Conservation (phyloP, 2,888 invertebrate species). For the Schizotus pectinicornis region DNA sequence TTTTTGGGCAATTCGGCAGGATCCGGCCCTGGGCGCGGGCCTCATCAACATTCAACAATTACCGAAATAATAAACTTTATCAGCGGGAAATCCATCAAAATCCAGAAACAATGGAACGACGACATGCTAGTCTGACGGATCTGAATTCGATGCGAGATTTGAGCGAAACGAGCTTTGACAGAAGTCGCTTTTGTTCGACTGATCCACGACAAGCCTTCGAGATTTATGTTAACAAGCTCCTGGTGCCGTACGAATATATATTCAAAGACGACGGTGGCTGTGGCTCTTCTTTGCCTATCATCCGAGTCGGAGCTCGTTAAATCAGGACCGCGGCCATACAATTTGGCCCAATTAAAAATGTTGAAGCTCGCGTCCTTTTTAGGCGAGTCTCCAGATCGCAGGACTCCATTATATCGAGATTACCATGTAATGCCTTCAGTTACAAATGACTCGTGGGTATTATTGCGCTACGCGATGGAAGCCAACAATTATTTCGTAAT, state of each 20-base stretch:
- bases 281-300: too few relatives aligned
- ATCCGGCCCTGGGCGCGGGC: background rate
- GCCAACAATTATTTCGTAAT: too few relatives aligned
- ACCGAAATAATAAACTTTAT: conserved; percentile 35
- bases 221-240: conserved; percentile 48
- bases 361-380: too few relatives aligned
- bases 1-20: background rate
- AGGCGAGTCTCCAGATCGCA: too few relatives aligned
- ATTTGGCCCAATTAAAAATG: too few relatives aligned
- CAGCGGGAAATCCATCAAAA: conserved; percentile 55
- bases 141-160: conserved; percentile 55
- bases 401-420: too few relatives aligned
- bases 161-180: conserved; percentile 51
- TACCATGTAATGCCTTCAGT: too few relatives aligned
- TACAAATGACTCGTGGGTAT: too few relatives aligned
- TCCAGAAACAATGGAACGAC: conserved; percentile 53
- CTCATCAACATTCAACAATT: conserved; percentile 35
- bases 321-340: too few relatives aligned
- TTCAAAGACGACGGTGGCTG: conserved; percentile 11
- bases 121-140: conserved; percentile 52
- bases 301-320: too few relatives aligned
- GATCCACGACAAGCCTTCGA: conserved; percentile 52
- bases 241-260: conserved; percentile 6
- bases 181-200: conserved; percentile 53
- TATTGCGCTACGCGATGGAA: too few relatives aligned